A percentile compares a stretch with the other conserved stretches of the same genome.
Conservation (phyloP, 2,888 invertebrate genomes). For the Aphrophora alni region DNA sequence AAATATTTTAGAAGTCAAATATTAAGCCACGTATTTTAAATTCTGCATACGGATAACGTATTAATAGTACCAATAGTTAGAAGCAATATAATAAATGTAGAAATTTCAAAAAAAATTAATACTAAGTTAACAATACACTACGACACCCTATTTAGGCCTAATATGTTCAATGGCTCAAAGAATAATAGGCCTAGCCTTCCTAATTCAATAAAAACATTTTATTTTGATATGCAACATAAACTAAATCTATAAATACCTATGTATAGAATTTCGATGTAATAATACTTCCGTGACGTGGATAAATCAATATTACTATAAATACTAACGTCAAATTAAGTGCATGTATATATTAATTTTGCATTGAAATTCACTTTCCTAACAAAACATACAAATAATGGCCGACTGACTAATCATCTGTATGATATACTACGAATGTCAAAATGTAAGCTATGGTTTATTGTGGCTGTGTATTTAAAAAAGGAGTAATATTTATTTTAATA, state of each 20-base stretch:
- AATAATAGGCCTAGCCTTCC: not conserved
- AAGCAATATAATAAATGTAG: not conserved
- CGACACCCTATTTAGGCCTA: not conserved
- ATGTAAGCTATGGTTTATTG: not conserved
- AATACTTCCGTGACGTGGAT: not conserved
- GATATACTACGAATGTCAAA: not conserved
- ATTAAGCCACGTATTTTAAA: not conserved
- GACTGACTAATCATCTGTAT: slow-evolving; percentile 29
- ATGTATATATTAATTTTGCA: not conserved
- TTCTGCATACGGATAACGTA: not conserved
- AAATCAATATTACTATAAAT: not conserved
- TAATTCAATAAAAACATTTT: not conserved
- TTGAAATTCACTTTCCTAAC: slow-evolving; percentile 12
- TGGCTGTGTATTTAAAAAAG: no score
- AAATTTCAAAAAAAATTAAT: not conserved
- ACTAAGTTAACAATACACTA: not conserved
- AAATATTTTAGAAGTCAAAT: not conserved
- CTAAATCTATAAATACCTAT: not conserved
- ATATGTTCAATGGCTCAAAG: not conserved
- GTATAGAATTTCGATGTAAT: not conserved
- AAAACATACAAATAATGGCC: slow-evolving; percentile 34
- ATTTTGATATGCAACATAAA: not conserved
- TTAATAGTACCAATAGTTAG: not conserved
- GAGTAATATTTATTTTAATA: no score
- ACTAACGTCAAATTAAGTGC: slow-evolving; percentile 4